phyloP scores from a whole-genome alignment of 2,113 vertebrate genomes.

The Willisornis vidua region DNA sequence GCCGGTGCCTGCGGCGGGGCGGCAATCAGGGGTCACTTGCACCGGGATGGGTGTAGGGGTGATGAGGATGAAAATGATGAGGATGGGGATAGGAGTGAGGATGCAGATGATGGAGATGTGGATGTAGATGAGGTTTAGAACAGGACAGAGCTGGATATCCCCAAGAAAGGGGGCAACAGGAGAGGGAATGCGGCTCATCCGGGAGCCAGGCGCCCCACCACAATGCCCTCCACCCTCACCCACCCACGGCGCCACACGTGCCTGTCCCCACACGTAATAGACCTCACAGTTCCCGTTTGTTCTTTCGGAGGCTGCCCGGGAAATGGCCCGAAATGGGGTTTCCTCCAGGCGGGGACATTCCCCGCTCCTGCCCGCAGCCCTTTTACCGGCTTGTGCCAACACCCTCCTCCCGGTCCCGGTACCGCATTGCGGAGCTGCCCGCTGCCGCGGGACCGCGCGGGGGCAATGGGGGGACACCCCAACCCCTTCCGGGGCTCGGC shows the following conservation, averaged over 20 bases:
- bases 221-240: background rate
- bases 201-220: fast-evolving
- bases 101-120: no score
- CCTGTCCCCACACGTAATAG: background rate
- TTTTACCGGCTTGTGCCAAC: background rate
- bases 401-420: background rate
- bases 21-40: background rate
- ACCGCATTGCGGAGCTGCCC: slow-evolving; percentile 48
- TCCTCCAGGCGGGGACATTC: background rate
- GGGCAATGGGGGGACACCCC: fast-evolving
- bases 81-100: background rate
- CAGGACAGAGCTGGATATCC: background rate
- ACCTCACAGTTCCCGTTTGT: background rate
- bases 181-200: background rate
- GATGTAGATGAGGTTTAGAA: background rate
- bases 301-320: background rate
- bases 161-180: fast-evolving
- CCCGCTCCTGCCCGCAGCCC: background rate
- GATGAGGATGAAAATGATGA: background rate
- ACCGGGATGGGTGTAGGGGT: background rate
- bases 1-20: background rate
- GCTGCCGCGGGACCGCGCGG: background rate
- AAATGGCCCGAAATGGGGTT: background rate
- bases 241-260: fast-evolving
- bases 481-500: fast-evolving